Conservation (phyloP, 2,888 invertebrate genomes). For the Harpagoxenus sublaevis region DNA sequence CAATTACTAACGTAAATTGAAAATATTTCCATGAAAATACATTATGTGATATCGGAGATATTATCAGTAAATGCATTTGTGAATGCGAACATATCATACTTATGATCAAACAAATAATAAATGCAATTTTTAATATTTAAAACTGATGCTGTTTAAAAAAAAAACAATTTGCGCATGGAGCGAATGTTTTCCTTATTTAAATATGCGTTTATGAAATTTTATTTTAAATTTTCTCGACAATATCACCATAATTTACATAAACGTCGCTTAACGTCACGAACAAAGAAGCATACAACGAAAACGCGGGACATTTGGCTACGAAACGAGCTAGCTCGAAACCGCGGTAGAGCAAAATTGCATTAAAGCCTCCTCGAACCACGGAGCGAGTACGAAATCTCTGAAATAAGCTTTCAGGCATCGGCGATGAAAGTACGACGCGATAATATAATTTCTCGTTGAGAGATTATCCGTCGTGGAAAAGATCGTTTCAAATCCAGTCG, state of each 20-base stretch:
- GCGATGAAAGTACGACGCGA: slow-evolving; percentile 26
- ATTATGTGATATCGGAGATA: background rate
- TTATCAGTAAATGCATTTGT: background rate
- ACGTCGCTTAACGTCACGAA: slow-evolving; percentile 9
- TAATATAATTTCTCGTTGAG: slow-evolving; percentile 54
- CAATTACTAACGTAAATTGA: background rate
- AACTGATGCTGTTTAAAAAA: background rate
- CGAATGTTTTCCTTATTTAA: background rate
- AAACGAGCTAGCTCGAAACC: slow-evolving; percentile 19
- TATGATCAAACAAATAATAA: background rate
- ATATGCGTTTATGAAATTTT: background rate
- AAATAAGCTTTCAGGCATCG: slow-evolving; percentile 49
- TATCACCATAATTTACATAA: slow-evolving; percentile 22
- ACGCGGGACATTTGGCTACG: background rate
- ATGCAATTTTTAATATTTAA: background rate
- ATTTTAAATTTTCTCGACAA: background rate
- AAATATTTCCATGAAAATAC: background rate
- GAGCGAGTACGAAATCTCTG: slow-evolving; percentile 34
- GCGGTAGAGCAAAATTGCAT: slow-evolving; percentile 45
- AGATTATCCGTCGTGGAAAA: slow-evolving; percentile 24
- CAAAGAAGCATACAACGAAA: slow-evolving; percentile 2
- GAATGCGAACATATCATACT: background rate
- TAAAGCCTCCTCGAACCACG: slow-evolving; percentile 29
- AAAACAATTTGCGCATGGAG: too few species aligned
- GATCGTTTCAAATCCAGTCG: slow-evolving; percentile 11